Percentiles rank a stretch among this genome's conserved stretches.
These are phyloP conservation scores for Alcedo atthis DNA, from an alignment of 2,797 vertebrate species.

Conservation along the genomic window DNA sequence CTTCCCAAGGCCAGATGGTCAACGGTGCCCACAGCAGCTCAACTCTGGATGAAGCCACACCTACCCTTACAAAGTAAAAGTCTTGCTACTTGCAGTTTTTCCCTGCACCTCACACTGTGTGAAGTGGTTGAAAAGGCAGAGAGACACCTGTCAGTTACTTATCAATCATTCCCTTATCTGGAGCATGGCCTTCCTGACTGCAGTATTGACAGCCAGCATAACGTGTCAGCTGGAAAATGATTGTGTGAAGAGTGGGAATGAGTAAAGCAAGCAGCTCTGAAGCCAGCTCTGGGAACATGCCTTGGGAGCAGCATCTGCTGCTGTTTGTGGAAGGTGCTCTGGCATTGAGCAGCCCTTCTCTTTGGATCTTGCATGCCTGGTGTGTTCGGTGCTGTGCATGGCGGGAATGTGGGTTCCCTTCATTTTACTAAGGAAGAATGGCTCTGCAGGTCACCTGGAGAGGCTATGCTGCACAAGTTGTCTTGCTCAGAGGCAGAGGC, in stretches of 20 bases:
- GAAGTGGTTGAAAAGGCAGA: neutral
- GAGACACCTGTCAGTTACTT: constrained; percentile 7
- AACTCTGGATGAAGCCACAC: constrained; percentile 92
- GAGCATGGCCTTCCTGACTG: neutral
- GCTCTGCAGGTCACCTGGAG: neutral
- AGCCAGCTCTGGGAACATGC: neutral
- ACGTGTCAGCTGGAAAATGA: neutral
- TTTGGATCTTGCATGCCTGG: neutral
- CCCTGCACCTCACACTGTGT: neutral
- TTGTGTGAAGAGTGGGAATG: constrained; percentile 17
- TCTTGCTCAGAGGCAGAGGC: neutral
- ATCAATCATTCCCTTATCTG: constrained; percentile 26
- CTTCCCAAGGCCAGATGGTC: constrained; percentile 93
- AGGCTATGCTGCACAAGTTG: neutral
- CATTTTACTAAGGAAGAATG: neutral
- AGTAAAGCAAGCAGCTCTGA: neutral
- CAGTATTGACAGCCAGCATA: neutral
- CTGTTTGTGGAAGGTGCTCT: neutral
- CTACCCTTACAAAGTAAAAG: constrained; percentile 87
- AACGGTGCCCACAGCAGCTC: constrained; percentile 94
- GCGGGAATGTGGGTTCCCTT: neutral
- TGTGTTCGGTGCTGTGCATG: neutral
- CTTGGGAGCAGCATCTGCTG: constrained; percentile 22
- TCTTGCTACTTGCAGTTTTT: neutral
- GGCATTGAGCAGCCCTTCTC: neutral